Conservation (phyloP, 1,140 invertebrate species). For the Caenorhabditis inopinata region DNA sequence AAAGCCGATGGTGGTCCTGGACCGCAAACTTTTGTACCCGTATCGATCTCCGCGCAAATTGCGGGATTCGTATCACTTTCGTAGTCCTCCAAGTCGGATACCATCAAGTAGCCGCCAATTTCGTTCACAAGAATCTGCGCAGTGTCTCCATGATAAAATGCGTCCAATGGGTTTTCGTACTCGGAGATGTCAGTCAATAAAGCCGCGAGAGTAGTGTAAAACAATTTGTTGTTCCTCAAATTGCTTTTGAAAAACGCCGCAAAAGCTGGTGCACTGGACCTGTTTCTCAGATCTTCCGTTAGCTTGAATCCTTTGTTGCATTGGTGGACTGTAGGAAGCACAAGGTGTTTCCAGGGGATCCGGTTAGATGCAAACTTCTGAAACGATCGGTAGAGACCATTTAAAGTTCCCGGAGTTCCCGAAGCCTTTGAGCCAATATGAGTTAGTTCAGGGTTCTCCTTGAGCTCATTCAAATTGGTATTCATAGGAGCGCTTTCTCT, state of each 20-base stretch:
- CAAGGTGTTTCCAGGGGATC: constrained; percentile 7
- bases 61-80: not conserved
- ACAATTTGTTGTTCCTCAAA: not conserved
- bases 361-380: not conserved
- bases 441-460: not conserved
- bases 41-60: not conserved
- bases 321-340: not conserved
- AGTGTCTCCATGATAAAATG: not conserved
- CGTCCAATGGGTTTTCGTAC: not conserved
- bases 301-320: constrained; percentile 13
- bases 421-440: constrained; percentile 1
- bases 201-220: not conserved
- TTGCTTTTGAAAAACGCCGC: not conserved
- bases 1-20: not conserved
- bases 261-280: not conserved
- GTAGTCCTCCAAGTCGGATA: not conserved
- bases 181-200: not conserved
- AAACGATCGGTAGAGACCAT: not conserved
- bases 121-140: not conserved
- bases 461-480: not conserved
- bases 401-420: not conserved
- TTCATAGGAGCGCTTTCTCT: constrained; percentile 25
- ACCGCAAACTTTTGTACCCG: not conserved
- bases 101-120: not conserved
- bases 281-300: not conserved